phyloP scores from a whole-genome alignment of 2,888 invertebrate genomes.

The Leuctra nigra region DNA sequence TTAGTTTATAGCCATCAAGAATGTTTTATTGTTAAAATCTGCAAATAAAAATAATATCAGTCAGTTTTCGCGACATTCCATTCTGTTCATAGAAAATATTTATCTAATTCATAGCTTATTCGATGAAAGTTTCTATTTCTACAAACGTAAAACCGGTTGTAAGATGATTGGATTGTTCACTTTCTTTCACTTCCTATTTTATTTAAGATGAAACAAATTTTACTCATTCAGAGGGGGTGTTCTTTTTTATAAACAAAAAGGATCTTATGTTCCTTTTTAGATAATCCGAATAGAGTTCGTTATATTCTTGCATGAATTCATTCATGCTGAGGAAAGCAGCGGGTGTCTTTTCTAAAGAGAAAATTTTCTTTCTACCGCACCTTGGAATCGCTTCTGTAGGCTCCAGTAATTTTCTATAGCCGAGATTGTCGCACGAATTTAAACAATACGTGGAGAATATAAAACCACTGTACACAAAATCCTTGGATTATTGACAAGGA shows the following conservation, averaged over 20 bases:
- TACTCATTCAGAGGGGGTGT: too few relatives aligned
- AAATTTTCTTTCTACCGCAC: neutral
- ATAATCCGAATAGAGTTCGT: neutral
- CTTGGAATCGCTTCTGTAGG: neutral
- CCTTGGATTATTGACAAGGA: slow-evolving; percentile 5
- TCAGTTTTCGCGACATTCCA: too few relatives aligned
- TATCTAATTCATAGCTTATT: too few relatives aligned
- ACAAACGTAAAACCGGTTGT: too few relatives aligned
- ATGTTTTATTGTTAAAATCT: too few relatives aligned
- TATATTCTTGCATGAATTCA: slow-evolving; percentile 6
- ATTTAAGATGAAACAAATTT: too few relatives aligned
- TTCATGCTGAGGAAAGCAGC: neutral
- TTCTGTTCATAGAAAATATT: too few relatives aligned
- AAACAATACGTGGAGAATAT: neutral
- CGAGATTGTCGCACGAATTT: neutral
- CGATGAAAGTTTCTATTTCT: too few relatives aligned
- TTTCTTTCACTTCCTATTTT: too few relatives aligned
- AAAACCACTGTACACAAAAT: neutral
- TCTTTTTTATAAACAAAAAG: neutral
- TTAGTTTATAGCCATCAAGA: too few relatives aligned
- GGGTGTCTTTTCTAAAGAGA: neutral
- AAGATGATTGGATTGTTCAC: too few relatives aligned
- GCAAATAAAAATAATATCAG: too few relatives aligned
- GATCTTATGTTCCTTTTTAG: neutral
- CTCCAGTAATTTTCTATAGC: slow-evolving; percentile 10